phyloP scores from a whole-genome alignment of 2,888 invertebrate species.

The Clivina fossor region DNA sequence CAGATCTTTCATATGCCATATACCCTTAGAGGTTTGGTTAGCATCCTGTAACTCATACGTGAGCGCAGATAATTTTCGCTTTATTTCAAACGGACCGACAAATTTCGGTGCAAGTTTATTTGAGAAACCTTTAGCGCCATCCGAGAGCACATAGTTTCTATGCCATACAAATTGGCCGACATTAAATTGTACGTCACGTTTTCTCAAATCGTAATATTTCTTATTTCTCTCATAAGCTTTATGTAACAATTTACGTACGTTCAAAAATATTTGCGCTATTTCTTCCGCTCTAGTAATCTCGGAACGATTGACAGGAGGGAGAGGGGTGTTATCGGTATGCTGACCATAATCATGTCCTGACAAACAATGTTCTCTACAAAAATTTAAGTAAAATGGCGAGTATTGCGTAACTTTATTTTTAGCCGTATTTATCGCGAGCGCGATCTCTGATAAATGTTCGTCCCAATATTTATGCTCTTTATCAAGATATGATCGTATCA shows the following conservation, averaged over 20 bases:
- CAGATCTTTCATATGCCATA: background rate
- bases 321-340: background rate
- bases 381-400: constrained; percentile 36
- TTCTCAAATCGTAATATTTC: constrained; percentile 31
- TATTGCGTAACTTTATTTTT: constrained; percentile 38
- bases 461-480: constrained; percentile 38
- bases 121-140: constrained; percentile 34
- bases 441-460: constrained; percentile 36
- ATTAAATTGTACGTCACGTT: constrained; percentile 20
- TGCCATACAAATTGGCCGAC: constrained; percentile 35
- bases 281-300: background rate
- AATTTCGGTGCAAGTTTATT: constrained; percentile 39
- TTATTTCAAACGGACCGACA: background rate
- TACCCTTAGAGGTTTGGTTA: background rate
- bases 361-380: constrained; percentile 36
- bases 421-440: constrained; percentile 40
- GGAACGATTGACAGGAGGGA: background rate
- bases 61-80: background rate
- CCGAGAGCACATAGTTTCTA: constrained; percentile 35
- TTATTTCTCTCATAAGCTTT: constrained; percentile 25
- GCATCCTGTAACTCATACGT: background rate
- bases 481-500: constrained; percentile 35
- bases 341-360: constrained; percentile 1
- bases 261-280: background rate
- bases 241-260: constrained; percentile 19